Evolutionary conservation across 1,140 invertebrate species (phyloP).

Genomic region (Drosophila santomea): DNA sequence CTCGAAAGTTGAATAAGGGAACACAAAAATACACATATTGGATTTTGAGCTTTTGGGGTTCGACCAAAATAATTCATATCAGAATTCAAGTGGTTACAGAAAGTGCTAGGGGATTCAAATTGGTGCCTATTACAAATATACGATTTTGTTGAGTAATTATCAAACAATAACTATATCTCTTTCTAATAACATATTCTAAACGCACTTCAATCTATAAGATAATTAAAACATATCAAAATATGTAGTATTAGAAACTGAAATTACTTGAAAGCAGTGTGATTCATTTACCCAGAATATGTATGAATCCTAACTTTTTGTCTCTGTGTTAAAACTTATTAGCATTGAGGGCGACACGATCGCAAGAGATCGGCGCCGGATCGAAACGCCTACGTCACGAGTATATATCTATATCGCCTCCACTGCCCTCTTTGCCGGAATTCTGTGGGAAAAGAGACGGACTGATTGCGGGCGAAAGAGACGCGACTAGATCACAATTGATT

Average conservation of each 20-base stretch:
- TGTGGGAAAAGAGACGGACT: conserved; percentile 10
- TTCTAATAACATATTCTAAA: too few species aligned
- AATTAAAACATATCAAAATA: too few species aligned
- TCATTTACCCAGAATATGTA: background rate
- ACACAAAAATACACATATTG: background rate
- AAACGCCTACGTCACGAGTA: conserved; percentile 39
- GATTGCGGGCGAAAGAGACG: conserved; percentile 9
- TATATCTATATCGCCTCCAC: conserved; percentile 16
- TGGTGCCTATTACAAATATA: too few species aligned
- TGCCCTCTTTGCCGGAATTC: conserved; percentile 29
- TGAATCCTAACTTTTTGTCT: background rate
- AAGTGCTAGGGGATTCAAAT: too few species aligned
- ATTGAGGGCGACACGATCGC: conserved; percentile 33
- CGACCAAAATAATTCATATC: too few species aligned
- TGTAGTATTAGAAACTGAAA: too few species aligned
- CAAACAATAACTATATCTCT: too few species aligned
- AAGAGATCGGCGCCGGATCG: conserved; percentile 38
- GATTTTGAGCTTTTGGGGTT: background rate
- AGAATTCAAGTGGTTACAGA: too few species aligned
- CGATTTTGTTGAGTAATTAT: too few species aligned
- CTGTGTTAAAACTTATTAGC: conserved; percentile 28
- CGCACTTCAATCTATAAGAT: too few species aligned
- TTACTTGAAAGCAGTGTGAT: too few species aligned
- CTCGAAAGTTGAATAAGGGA: conserved; percentile 11
- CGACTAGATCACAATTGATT: conserved; percentile 45